These are phyloP conservation scores for Lordiphosa fenestrarum DNA, from an alignment of 2,888 invertebrate genomes.

Conservation along the genomic window DNA sequence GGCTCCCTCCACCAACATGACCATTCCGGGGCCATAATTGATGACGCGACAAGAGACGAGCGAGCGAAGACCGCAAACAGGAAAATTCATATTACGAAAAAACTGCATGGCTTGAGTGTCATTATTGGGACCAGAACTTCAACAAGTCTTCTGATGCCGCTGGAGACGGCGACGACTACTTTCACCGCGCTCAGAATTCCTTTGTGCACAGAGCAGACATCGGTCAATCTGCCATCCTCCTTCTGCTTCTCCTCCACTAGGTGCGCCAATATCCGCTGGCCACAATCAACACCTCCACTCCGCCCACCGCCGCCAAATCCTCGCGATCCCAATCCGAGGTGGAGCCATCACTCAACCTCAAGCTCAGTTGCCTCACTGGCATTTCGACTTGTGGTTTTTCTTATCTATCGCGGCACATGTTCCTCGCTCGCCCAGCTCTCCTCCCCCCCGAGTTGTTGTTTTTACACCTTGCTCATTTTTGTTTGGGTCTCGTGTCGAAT, in stretches of 20 bases:
- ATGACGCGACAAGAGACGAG: constrained; percentile 51
- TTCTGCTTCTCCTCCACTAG: constrained; percentile 19
- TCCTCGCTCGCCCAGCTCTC: neutral
- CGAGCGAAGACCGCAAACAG: constrained; percentile 54
- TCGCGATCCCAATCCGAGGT: constrained; percentile 28
- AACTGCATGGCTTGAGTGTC: constrained; percentile 73
- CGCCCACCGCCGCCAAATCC: constrained; percentile 30
- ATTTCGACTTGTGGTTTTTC: constrained; percentile 46
- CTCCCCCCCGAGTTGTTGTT: constrained; percentile 32
- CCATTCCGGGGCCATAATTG: constrained; percentile 51
- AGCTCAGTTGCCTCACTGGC: constrained; percentile 34
- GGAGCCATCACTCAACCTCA: constrained; percentile 58
- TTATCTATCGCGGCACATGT: constrained; percentile 31
- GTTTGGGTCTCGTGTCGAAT: constrained; percentile 44
- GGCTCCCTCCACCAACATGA: constrained; percentile 12
- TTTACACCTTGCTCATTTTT: constrained; percentile 56
- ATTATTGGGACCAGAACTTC: constrained; percentile 72
- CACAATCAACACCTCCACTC: constrained; percentile 58
- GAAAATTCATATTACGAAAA: constrained; percentile 73
- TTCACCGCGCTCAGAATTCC: constrained; percentile 66
- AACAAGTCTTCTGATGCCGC: constrained; percentile 55
- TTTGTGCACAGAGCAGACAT: constrained; percentile 55
- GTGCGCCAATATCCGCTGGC: constrained; percentile 59
- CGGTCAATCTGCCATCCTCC: constrained; percentile 51
- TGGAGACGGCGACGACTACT: constrained; percentile 61